phyloP scores from a whole-genome alignment of 2,113 vertebrate genomes.

The Xiphophorus couchianus region DNA sequence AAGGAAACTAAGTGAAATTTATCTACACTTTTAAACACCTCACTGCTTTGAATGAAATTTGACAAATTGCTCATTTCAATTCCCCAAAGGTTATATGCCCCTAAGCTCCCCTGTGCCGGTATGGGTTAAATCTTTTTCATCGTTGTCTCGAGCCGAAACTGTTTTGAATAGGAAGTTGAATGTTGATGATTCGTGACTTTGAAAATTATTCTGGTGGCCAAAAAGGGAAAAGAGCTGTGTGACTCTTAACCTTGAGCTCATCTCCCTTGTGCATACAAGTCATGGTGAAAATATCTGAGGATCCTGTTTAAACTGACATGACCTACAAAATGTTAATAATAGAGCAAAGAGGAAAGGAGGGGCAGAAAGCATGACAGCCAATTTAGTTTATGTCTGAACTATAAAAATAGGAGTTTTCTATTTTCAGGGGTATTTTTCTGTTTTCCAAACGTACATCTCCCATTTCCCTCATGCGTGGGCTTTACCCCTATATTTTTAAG shows the following conservation, averaged over 20 bases:
- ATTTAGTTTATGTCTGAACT: constrained; percentile 20
- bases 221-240: constrained; percentile 51
- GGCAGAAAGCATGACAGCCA: constrained; percentile 5
- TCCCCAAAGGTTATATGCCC: constrained; percentile 55
- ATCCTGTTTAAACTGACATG: constrained; percentile 61
- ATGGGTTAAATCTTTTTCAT: constrained; percentile 61
- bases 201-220: constrained; percentile 52
- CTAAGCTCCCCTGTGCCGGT: constrained; percentile 46
- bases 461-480: too few relatives aligned
- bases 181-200: constrained; percentile 62
- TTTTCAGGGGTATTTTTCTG: not conserved
- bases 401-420: not conserved
- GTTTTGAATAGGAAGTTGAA: constrained; percentile 51
- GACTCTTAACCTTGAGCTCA: constrained; percentile 60
- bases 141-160: constrained; percentile 34
- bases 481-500: not conserved
- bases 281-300: constrained; percentile 65
- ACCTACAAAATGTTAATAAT: constrained; percentile 53
- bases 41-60: constrained; percentile 62
- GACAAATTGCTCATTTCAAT: constrained; percentile 73
- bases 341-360: constrained; percentile 17
- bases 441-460: too few relatives aligned
- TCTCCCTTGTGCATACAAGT: constrained; percentile 67
- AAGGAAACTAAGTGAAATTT: constrained; percentile 52
- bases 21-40: constrained; percentile 47